Evolutionary conservation across 2,113 vertebrate genomes (phyloP), one percentile per base, ranked within the genome.

Genomic region (Carassius auratus): DNA sequence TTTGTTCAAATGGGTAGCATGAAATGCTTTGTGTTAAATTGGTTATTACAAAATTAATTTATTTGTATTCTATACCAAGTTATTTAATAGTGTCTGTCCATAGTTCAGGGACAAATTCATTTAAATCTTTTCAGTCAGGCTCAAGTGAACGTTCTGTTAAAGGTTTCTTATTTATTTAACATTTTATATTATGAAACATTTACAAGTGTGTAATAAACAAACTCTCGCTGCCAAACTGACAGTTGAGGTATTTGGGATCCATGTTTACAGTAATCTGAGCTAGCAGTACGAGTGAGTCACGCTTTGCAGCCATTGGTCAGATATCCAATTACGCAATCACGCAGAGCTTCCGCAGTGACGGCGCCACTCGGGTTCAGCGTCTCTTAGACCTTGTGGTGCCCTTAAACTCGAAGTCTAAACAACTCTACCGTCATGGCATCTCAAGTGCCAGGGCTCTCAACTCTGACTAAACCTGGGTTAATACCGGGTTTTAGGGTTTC

Each of bases 401-500:
- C 62, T 81, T 69, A 69, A 81, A 68, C 23, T 21, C 52, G 3
- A 50, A 8, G 21, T 61, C 3, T 8, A 45, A 48, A 14, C 36
- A 77, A 66, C 19, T 55, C 45, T 19, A 2, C 1, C 14, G 42
- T 36, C 83, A 90, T 92, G 92, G 8, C 89, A 52, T 74, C 57
- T 6, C 85, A 59, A 62, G 14, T 76, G 0, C 12, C 68, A 30
- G 76, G 61, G 21, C 78, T 81, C 52, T 84, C 69, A 1, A 23
- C 52, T 50, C 6, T 85, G 50, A 62, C 68, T 10, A 50, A 87
- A 52, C 45, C 91, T 3, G 84, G 75, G 0, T 7, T 90, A 21
- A 82, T 45, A 82, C 81, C 90, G 2, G 92, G 92, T 42, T 87
- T 93, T 68, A 86, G 86, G 45, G 42, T 94, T 52, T 89, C 91